Percentiles rank a stretch among this genome's conserved stretches.
phyloP scores from a whole-genome alignment of 2,888 invertebrate genomes.

The Mamestra brassicae region DNA sequence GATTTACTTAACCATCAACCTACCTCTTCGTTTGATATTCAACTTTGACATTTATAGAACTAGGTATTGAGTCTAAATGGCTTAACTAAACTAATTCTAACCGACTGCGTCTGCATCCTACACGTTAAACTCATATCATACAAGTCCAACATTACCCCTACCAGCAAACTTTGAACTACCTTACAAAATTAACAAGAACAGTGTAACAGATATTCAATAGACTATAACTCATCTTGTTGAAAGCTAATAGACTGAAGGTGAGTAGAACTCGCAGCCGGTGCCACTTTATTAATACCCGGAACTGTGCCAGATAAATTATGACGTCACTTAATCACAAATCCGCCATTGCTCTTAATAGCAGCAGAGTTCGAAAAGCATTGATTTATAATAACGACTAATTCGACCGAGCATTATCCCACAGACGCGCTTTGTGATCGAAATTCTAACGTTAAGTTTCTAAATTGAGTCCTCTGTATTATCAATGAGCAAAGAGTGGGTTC shows the following conservation, averaged over 20 bases:
- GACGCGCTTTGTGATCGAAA: constrained; percentile 60
- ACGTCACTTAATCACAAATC: constrained; percentile 83
- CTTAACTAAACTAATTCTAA: background rate
- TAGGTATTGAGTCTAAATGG: background rate
- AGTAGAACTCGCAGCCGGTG: constrained; percentile 73
- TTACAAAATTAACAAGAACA: constrained; percentile 63
- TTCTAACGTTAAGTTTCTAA: constrained; percentile 46
- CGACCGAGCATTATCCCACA: constrained; percentile 61
- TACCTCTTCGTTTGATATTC: background rate
- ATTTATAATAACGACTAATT: constrained; percentile 76
- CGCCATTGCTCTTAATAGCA: constrained; percentile 80
- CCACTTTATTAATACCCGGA: constrained; percentile 80
- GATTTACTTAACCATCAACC: background rate
- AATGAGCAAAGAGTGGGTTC: constrained; percentile 47
- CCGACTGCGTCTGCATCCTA: background rate
- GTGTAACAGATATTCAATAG: constrained; percentile 68
- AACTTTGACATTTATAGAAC: background rate
- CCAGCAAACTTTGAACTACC: constrained; percentile 40
- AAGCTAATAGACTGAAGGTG: constrained; percentile 79
- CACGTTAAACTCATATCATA: constrained; percentile 5
- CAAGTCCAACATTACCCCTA: constrained; percentile 1
- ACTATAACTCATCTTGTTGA: constrained; percentile 74
- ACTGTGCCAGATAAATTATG: constrained; percentile 81
- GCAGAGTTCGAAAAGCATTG: constrained; percentile 74
- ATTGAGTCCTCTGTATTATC: constrained; percentile 53